A percentile compares a stretch with the other conserved stretches of the same genome.
Evolutionary conservation across 2,888 invertebrate species (phyloP).

Genomic region (Tethea ocularis): DNA sequence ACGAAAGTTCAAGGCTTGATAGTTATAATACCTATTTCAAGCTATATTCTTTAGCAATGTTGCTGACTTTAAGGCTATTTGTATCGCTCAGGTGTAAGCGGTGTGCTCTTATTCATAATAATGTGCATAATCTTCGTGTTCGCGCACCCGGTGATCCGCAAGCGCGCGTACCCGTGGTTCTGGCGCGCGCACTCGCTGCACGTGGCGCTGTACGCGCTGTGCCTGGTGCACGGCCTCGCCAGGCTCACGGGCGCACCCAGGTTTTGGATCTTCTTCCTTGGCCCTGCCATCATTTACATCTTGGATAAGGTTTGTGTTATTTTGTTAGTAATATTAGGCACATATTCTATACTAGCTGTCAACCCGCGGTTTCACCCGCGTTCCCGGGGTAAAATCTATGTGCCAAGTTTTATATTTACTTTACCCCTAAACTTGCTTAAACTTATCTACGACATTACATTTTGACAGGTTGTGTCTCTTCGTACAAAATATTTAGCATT

Average conservation of each 20-base stretch:
- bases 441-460: neutral
- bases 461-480: conserved; percentile 90
- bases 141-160: conserved; percentile 95
- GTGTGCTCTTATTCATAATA: conserved; percentile 93
- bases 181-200: conserved; percentile 97
- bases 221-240: conserved; percentile 95
- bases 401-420: too few species aligned
- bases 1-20: too few species aligned
- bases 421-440: conserved; percentile 5
- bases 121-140: conserved; percentile 99
- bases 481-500: conserved; percentile 95
- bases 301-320: conserved; percentile 90
- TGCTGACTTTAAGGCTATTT: neutral
- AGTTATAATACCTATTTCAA: too few species aligned
- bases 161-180: conserved; percentile 97
- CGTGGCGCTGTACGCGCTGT: conserved; percentile 92
- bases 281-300: conserved; percentile 94
- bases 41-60: too few species aligned
- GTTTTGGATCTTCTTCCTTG: conserved; percentile 97
- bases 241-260: conserved; percentile 95
- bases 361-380: too few species aligned
- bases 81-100: conserved; percentile 88
- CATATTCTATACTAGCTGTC: too few species aligned
- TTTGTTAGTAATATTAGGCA: too few species aligned
- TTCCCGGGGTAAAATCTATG: too few species aligned